Evolutionary conservation across 2,113 vertebrate species (phyloP).

Genomic region (Crotalus tigris): DNA sequence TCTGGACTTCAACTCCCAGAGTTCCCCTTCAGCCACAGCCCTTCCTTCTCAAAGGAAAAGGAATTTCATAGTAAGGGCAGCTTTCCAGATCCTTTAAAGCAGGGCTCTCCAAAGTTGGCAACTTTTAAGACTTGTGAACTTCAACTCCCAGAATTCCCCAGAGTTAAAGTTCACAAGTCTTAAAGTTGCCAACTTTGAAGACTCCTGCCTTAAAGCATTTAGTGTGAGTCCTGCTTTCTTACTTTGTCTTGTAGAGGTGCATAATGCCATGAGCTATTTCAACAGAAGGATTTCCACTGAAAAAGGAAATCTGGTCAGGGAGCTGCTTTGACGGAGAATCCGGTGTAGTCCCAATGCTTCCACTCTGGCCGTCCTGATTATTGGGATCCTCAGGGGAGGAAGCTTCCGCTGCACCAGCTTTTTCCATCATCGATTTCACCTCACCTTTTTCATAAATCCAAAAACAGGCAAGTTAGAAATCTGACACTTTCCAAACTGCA

Average conservation of each 20-base stretch:
- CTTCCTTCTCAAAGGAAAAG: neutral
- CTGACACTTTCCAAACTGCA: neutral
- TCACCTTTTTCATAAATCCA: slow-evolving; percentile 63
- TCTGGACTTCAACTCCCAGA: neutral
- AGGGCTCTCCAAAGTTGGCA: no score
- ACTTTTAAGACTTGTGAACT: no score
- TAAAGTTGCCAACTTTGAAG: neutral
- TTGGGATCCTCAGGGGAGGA: slow-evolving; percentile 53
- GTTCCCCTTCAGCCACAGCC: neutral
- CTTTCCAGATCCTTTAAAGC: no score
- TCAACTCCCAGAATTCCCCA: no score
- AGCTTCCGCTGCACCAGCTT: slow-evolving; percentile 59
- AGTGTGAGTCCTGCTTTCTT: slow-evolving; percentile 52
- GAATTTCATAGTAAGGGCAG: neutral
- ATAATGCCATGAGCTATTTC: slow-evolving; percentile 98
- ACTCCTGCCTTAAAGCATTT: neutral
- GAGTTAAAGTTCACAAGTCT: neutral
- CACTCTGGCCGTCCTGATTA: slow-evolving; percentile 53
- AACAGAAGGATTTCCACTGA: slow-evolving; percentile 95
- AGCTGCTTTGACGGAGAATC: slow-evolving; percentile 94
- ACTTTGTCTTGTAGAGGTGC: slow-evolving; percentile 99
- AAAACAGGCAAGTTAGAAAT: slow-evolving; percentile 40
- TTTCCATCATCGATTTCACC: slow-evolving; percentile 50
- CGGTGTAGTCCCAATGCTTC: slow-evolving; percentile 62
- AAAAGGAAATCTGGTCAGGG: slow-evolving; percentile 97